Base-by-base conservation (phyloP, 2,888 invertebrate genomes). In the Malacosoma neustria region DNA sequence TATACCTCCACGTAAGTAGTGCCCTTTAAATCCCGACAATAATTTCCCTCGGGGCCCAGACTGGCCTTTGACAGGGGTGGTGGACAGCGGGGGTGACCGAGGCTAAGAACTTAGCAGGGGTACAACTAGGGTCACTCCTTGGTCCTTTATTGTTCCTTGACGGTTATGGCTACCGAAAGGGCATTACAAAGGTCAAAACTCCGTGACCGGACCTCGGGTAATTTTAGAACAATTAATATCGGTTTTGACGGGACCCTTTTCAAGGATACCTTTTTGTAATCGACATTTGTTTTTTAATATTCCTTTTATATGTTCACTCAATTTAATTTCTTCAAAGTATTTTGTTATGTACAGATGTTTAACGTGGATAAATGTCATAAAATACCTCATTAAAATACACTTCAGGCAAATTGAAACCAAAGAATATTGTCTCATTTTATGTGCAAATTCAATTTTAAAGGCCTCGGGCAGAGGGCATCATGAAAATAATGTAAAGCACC, bases 21-120 rank as follows among this genome's bases (percentile, higher is more conserved):
- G 81, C 84, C 86, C 86, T 86, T 85, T 85, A 86, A 87, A 87
- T 81, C 85, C 85, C 76, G 77, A 80, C 84, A 79, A 85, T 86
- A 82, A 86, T 86, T 87, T 87, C 86, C 87, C 87, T 48, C 36
- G 86, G 72, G 86, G 69, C 60, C 59, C 55, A 61, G 69, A 52
- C 64, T 80, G 75, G 75, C 77, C 77, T 80, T 81, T 81, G 80
- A 75, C 76, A 69, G 79, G 82, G 84, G 82, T 68, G 69, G 62
- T 74, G 81, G 84, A 75, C 85, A 72, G 68, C 62, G 67, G 64
- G 73, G 79, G 73, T 59, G 72, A 68, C 61, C 61, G 59, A 54
- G 57, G 54, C 69, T 64, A 73, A 76, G 74, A 80, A 79, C 72
- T 75, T 68, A 57, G 62, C 56, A 61, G 70, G 74, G 69, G 69